A percentile compares a stretch with the other conserved stretches of the same genome.
Conservation (phyloP, 2,888 invertebrate genomes). For the Lasioglossum marginatum region DNA sequence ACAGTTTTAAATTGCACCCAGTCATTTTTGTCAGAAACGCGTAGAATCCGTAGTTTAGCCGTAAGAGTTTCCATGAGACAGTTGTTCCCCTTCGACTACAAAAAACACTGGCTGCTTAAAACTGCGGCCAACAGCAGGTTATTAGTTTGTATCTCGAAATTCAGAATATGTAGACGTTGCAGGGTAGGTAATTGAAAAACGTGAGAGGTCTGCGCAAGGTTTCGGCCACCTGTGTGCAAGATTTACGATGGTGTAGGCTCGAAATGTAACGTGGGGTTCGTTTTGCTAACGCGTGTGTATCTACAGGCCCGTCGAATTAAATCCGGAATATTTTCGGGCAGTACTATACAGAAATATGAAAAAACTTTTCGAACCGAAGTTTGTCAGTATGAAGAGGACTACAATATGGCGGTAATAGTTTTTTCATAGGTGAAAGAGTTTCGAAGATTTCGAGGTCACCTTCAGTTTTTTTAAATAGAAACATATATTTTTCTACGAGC, state of each 20-base stretch:
- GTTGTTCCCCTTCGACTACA: neutral
- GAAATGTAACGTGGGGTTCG: constrained; percentile 8
- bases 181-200: constrained; percentile 5
- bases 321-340: too few species aligned
- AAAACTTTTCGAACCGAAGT: too few species aligned
- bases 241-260: neutral
- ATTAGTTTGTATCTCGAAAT: neutral
- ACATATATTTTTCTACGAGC: too few species aligned
- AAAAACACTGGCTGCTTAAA: neutral
- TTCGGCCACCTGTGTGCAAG: constrained; percentile 8
- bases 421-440: too few species aligned
- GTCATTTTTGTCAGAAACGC: too few species aligned
- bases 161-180: neutral
- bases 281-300: neutral
- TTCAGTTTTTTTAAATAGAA: too few species aligned
- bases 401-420: too few species aligned
- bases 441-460: too few species aligned
- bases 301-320: neutral
- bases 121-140: neutral
- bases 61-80: neutral
- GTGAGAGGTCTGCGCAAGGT: constrained; percentile 6
- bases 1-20: too few species aligned
- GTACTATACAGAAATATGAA: neutral
- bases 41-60: neutral
- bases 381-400: too few species aligned